phyloP scores from a whole-genome alignment of 1,140 invertebrate genomes.

The Acromyrmex echinatior region DNA sequence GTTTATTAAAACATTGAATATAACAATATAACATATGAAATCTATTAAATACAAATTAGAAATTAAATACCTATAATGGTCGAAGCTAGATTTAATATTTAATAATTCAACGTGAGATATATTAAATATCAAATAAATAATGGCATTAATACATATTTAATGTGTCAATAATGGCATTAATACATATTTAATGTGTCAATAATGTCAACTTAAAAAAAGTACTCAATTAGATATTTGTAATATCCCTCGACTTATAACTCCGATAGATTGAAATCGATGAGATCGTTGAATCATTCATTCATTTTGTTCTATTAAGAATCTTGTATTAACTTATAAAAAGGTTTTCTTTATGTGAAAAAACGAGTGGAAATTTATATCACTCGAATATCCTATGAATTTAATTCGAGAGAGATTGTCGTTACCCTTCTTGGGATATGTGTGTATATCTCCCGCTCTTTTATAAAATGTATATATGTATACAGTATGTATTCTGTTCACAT shows the following conservation, averaged over 20 bases:
- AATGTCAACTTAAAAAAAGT: background rate
- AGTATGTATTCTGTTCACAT: background rate
- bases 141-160: background rate
- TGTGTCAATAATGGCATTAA: background rate
- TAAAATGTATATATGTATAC: background rate
- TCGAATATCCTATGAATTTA: background rate
- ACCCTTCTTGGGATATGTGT: background rate
- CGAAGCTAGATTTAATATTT: too few species aligned
- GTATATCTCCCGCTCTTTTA: background rate
- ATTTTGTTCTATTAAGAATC: background rate
- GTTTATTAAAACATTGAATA: background rate
- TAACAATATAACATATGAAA: slow-evolving; percentile 2
- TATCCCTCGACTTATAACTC: background rate
- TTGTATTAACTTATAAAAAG: background rate
- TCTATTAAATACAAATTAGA: too few species aligned
- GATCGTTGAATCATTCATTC: slow-evolving; percentile 40
- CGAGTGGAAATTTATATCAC: background rate
- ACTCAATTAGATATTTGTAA: background rate
- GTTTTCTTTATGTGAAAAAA: background rate
- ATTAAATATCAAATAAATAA: too few species aligned
- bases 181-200: background rate
- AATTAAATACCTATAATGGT: too few species aligned
- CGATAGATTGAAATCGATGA: slow-evolving; percentile 28
- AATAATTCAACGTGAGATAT: too few species aligned
- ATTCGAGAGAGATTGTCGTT: background rate